phyloP scores from a whole-genome alignment of 2,888 invertebrate genomes.

The Parascotia fuliginaria region DNA sequence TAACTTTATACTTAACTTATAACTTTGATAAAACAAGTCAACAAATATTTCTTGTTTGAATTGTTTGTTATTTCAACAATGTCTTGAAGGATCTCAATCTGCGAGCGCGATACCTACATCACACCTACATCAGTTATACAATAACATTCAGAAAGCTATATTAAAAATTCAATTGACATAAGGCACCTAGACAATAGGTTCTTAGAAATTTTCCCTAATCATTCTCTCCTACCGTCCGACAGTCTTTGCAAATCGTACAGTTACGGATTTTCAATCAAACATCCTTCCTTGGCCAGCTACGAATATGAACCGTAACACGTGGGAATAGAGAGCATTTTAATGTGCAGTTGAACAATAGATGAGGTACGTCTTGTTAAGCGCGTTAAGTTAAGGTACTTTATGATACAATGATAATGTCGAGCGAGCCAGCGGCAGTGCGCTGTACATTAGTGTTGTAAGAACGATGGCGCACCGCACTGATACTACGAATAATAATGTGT shows the following conservation, averaged over 20 bases:
- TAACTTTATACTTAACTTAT: constrained; percentile 32
- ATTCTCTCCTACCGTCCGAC: constrained; percentile 20
- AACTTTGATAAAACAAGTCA: constrained; percentile 39
- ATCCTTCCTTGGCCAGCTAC: constrained; percentile 8
- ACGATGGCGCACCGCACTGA: constrained; percentile 9
- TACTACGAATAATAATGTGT: constrained; percentile 33
- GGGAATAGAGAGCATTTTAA: constrained; percentile 16
- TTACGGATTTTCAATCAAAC: constrained; percentile 46
- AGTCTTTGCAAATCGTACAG: constrained; percentile 51
- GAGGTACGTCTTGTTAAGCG: constrained; percentile 25
- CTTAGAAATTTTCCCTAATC: constrained; percentile 26
- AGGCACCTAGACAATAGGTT: constrained; percentile 31
- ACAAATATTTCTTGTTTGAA: constrained; percentile 32
- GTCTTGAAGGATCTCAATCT: too few species aligned
- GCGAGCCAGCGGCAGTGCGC: constrained; percentile 25
- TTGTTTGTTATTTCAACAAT: not conserved
- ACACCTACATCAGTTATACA: constrained; percentile 13
- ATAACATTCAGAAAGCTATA: constrained; percentile 13
- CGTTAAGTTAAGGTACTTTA: constrained; percentile 36
- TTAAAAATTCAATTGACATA: constrained; percentile 29
- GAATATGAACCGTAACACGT: constrained; percentile 24
- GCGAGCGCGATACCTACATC: not conserved
- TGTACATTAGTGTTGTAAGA: too few species aligned
- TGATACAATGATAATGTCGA: constrained; percentile 41
- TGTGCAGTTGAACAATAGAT: constrained; percentile 15